These are phyloP conservation scores for Cephus rjabovi DNA, from an alignment of 2,888 invertebrate species.

Conservation along the genomic window DNA sequence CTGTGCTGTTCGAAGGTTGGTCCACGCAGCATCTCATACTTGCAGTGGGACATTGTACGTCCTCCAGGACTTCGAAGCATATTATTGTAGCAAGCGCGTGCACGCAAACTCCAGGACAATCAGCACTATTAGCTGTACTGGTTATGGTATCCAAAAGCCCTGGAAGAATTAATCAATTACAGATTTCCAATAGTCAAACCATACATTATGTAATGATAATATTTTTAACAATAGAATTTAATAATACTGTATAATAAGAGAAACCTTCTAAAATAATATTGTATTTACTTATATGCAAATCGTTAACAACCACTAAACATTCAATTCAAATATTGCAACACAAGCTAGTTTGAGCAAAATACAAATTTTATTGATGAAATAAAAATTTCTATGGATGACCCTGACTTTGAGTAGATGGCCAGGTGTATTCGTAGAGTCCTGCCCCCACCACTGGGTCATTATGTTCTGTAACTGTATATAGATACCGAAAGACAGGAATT, in stretches of 20 bases:
- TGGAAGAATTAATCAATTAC: constrained; percentile 56
- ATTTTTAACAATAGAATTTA: constrained; percentile 15
- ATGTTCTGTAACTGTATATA: constrained; percentile 36
- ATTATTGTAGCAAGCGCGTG: constrained; percentile 87
- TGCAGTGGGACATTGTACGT: constrained; percentile 82
- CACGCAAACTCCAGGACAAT: constrained; percentile 91
- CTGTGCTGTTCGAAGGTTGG: constrained; percentile 73
- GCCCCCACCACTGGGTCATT: background rate
- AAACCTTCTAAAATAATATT: background rate
- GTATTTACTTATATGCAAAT: background rate
- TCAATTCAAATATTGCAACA: background rate
- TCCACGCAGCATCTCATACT: constrained; percentile 90
- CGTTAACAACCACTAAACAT: background rate
- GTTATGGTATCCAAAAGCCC: constrained; percentile 88
- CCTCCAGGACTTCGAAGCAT: constrained; percentile 86
- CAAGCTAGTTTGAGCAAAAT: background rate
- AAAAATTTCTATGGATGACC: background rate
- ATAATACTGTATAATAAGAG: background rate
- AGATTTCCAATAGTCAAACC: background rate
- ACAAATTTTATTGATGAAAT: background rate
- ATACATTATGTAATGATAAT: constrained; percentile 6
- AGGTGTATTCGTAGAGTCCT: constrained; percentile 1
- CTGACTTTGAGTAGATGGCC: background rate
- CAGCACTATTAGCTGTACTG: constrained; percentile 84
- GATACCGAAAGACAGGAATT: constrained; percentile 52